Percentiles rank a stretch among this genome's conserved stretches.
These are phyloP conservation scores for Watsonalla cultraria DNA, from an alignment of 2,888 invertebrate species.

Conservation along the genomic window DNA sequence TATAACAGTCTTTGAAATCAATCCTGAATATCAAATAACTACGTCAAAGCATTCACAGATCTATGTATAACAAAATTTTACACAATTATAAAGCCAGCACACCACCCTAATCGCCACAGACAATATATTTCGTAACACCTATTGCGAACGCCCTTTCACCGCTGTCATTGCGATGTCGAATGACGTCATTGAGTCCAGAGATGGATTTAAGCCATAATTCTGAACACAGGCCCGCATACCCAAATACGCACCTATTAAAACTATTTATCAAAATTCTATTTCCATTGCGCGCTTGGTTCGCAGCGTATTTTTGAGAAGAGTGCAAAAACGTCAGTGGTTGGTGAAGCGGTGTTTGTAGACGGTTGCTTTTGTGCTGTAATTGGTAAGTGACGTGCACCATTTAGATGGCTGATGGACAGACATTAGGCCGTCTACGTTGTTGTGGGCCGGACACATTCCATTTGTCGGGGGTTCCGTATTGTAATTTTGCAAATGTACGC, in stretches of 20 bases:
- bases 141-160: slow-evolving; percentile 56
- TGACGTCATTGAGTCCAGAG: slow-evolving; percentile 72
- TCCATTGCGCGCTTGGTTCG: slow-evolving; percentile 31
- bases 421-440: slow-evolving; percentile 73
- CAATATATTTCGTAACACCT: slow-evolving; percentile 33
- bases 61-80: slow-evolving; percentile 29
- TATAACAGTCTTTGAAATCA: too few relatives aligned
- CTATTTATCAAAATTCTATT: slow-evolving; percentile 4
- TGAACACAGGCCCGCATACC: slow-evolving; percentile 49
- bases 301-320: accelerated
- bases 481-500: slow-evolving; percentile 69
- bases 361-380: slow-evolving; percentile 36
- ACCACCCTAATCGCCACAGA: slow-evolving; percentile 9
- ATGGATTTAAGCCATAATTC: slow-evolving; percentile 74
- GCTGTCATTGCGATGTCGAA: slow-evolving; percentile 70
- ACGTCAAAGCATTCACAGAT: neutral
- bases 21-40: too few relatives aligned
- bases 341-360: slow-evolving; percentile 5
- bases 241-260: slow-evolving; percentile 7
- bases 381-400: slow-evolving; percentile 73
- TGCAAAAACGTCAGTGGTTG: slow-evolving; percentile 31
- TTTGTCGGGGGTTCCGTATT: slow-evolving; percentile 57
- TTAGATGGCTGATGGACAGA: slow-evolving; percentile 72
- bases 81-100: slow-evolving; percentile 37
- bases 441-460: slow-evolving; percentile 58